phyloP scores from a whole-genome alignment of 2,113 vertebrate genomes.

The Mesembrinibis cayennensis region DNA sequence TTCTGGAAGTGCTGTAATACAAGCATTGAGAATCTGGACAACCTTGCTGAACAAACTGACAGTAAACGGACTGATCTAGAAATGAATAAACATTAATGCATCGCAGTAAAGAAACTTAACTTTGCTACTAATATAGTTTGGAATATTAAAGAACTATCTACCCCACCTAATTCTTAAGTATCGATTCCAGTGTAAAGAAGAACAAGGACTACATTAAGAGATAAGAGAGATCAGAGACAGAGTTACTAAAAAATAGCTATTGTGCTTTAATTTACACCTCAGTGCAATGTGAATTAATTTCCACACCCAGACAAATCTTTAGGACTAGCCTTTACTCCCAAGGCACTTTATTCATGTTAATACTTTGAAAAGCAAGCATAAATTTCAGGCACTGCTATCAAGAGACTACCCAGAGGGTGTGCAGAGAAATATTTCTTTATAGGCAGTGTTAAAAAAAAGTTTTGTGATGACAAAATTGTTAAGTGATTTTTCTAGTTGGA shows the following conservation, averaged over 20 bases:
- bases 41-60: neutral
- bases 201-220: neutral
- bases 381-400: neutral
- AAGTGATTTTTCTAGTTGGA: neutral
- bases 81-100: neutral
- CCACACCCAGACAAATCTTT: neutral
- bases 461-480: neutral
- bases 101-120: neutral
- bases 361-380: neutral
- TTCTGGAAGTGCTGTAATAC: neutral
- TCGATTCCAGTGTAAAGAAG: neutral
- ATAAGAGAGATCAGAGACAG: neutral
- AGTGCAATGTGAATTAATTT: neutral
- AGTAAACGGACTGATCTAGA: neutral
- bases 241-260: neutral
- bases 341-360: neutral
- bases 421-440: neutral
- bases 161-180: neutral
- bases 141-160: neutral
- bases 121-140: neutral
- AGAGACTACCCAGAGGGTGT: neutral
- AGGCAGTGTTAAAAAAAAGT: neutral
- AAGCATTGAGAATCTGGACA: neutral
- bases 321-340: neutral
- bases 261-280: neutral